Conservation (phyloP, 2,113 vertebrate species). For the Ifrita kowaldi region DNA sequence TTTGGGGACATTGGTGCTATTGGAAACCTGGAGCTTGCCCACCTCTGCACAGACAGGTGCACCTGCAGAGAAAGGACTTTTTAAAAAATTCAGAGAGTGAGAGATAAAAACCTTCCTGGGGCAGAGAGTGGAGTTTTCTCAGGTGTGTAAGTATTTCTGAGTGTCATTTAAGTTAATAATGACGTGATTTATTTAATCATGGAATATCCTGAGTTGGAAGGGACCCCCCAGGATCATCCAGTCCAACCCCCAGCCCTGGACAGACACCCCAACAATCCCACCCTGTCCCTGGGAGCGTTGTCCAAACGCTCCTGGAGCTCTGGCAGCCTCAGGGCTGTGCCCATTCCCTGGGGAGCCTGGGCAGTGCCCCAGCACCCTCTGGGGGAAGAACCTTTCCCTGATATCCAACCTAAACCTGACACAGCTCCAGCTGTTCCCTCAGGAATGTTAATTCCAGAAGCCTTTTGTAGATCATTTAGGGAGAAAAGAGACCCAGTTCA, state of each 20-base stretch:
- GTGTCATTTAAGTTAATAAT: neutral
- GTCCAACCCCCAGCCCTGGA: neutral
- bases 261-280: neutral
- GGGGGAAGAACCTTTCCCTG: neutral
- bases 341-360: neutral
- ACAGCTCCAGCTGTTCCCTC: neutral
- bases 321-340: neutral
- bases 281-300: neutral
- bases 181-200: accelerated
- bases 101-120: neutral
- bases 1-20: neutral
- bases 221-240: neutral
- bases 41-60: neutral
- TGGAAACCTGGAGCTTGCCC: neutral
- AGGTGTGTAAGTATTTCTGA: neutral
- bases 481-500: neutral
- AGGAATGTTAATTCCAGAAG: neutral
- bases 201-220: neutral
- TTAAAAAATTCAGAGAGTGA: neutral
- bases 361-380: neutral
- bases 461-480: neutral
- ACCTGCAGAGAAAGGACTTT: neutral
- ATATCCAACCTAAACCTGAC: neutral
- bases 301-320: neutral
- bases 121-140: neutral